Conservation (phyloP, 2,797 vertebrate genomes). For the Gadopsis marmoratus region DNA sequence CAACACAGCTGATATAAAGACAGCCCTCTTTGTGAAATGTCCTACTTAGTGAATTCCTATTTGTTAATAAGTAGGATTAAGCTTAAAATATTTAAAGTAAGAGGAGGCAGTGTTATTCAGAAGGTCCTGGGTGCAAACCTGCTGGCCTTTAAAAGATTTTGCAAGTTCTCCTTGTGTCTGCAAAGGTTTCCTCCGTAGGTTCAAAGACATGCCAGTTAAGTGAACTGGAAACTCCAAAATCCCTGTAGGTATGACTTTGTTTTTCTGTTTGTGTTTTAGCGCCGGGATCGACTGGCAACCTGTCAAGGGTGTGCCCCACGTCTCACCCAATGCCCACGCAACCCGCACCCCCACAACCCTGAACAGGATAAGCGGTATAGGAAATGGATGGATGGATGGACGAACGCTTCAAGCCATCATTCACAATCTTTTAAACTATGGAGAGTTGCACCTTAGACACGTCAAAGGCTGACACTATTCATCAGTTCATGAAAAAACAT, state of each 20-base stretch:
- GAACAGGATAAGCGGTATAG: conserved; percentile 4
- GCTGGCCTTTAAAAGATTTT: conserved; percentile 29
- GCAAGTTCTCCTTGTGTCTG: conserved; percentile 27
- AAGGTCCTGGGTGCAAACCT: conserved; percentile 9
- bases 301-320: conserved; percentile 37
- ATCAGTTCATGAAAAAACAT: conserved; percentile 50
- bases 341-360: conserved; percentile 2
- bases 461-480: conserved; percentile 36
- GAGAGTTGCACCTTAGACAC: conserved; percentile 25
- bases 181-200: conserved; percentile 35
- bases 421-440: conserved; percentile 37
- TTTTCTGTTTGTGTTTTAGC: conserved; percentile 48
- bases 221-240: conserved; percentile 65
- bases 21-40: background rate
- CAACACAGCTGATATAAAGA: background rate
- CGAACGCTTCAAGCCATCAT: conserved; percentile 33
- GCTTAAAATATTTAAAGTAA: background rate
- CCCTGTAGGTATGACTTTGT: conserved; percentile 61
- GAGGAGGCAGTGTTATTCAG: background rate
- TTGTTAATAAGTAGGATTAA: background rate
- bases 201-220: conserved; percentile 59
- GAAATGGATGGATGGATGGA: conserved; percentile 28
- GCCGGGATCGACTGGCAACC: conserved; percentile 52
- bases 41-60: background rate
- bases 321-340: conserved; percentile 18